These are phyloP conservation scores for Chlorodrepanis virens DNA, from an alignment of 2,113 vertebrate species.

Conservation along the genomic window DNA sequence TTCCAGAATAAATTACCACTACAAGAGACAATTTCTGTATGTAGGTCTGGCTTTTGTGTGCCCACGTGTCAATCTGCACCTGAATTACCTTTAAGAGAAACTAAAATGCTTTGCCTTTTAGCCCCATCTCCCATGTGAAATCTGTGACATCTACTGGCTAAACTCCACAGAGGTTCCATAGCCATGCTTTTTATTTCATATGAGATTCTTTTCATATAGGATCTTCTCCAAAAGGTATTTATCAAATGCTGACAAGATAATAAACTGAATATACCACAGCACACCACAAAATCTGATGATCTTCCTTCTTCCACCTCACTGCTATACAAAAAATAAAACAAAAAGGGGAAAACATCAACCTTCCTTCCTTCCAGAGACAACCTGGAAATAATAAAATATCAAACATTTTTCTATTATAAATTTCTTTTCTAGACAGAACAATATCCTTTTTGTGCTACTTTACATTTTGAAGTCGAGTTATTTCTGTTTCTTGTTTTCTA, in stretches of 20 bases:
- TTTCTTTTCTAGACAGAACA: neutral
- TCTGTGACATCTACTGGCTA: neutral
- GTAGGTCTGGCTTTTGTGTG: fast-evolving
- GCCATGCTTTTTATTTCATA: neutral
- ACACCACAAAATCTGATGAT: neutral
- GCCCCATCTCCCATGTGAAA: neutral
- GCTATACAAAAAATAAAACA: neutral
- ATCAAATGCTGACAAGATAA: neutral
- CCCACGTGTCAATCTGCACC: neutral
- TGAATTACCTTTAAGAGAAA: neutral
- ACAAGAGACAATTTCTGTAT: neutral
- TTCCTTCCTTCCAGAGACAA: neutral
- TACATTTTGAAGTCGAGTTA: neutral
- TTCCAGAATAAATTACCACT: neutral
- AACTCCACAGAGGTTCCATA: neutral
- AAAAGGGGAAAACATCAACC: neutral
- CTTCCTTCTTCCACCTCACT: neutral
- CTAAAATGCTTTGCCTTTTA: neutral
- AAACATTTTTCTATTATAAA: neutral
- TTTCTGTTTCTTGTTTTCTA: neutral
- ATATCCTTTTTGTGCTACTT: neutral
- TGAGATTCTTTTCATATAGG: neutral
- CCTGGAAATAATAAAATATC: neutral
- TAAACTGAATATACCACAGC: neutral
- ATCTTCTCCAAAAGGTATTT: neutral